These are phyloP conservation scores for Tautogolabrus adspersus DNA, from an alignment of 2,113 vertebrate species.

Conservation along the genomic window DNA sequence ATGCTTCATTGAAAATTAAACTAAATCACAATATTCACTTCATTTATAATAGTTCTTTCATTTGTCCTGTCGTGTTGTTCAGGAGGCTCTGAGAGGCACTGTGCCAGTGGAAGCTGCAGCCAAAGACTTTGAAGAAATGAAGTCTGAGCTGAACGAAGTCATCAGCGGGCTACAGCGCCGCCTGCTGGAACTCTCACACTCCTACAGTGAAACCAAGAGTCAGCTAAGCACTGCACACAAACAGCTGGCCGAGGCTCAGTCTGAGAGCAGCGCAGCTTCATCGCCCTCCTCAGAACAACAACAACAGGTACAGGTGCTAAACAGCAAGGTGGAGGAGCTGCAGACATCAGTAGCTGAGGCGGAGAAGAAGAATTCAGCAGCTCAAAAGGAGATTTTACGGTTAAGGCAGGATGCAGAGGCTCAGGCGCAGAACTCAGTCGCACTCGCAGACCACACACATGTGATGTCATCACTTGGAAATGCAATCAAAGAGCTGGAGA, in stretches of 20 bases:
- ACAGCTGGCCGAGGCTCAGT: constrained; percentile 72
- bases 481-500: constrained; percentile 88
- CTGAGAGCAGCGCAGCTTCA: constrained; percentile 15
- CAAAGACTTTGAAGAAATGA: constrained; percentile 89
- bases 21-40: too few species aligned
- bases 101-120: constrained; percentile 83
- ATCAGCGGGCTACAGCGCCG: constrained; percentile 90
- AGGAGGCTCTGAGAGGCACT: constrained; percentile 88
- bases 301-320: constrained; percentile 55
- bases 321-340: constrained; percentile 84
- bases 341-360: constrained; percentile 84
- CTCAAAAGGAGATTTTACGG: constrained; percentile 83
- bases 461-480: constrained; percentile 88
- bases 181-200: constrained; percentile 89
- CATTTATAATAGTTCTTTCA: neutral
- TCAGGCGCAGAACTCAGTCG: constrained; percentile 88
- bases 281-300: constrained; percentile 53
- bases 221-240: constrained; percentile 86
- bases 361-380: constrained; percentile 82
- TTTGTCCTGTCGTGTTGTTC: constrained; percentile 14
- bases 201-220: constrained; percentile 92
- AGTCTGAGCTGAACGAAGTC: constrained; percentile 83
- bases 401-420: constrained; percentile 87
- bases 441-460: constrained; percentile 88
- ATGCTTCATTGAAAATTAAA: too few species aligned